Conservation (phyloP, 53 echinoderm and acorn worm genomes). For the Crossaster papposus region DNA sequence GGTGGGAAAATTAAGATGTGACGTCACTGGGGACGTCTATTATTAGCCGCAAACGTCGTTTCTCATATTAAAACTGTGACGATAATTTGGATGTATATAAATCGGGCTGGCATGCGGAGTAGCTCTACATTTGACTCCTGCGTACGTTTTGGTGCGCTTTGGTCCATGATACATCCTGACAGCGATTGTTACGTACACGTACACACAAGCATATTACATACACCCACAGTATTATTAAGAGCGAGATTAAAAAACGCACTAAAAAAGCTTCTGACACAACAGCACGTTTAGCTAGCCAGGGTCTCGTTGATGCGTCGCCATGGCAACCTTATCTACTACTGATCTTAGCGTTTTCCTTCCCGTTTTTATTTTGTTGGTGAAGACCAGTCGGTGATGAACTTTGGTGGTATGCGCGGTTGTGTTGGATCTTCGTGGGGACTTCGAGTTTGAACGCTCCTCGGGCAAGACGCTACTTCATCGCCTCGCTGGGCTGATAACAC, state of each 20-base stretch:
- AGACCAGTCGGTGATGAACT: conserved; percentile 49
- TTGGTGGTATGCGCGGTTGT: conserved; percentile 35
- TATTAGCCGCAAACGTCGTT: conserved; percentile 50
- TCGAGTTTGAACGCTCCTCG: background rate
- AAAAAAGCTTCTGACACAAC: background rate
- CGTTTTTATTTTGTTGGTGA: conserved; percentile 38
- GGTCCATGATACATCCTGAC: conserved; percentile 30
- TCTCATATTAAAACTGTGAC: conserved; percentile 51
- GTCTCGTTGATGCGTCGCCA: conserved; percentile 50
- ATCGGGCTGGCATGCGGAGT: conserved; percentile 20
- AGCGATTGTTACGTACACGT: background rate
- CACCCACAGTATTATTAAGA: background rate
- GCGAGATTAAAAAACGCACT: background rate
- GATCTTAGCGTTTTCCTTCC: conserved; percentile 31
- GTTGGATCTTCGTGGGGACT: conserved; percentile 27
- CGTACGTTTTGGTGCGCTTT: conserved; percentile 11
- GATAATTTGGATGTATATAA: conserved; percentile 60
- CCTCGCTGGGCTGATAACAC: background rate
- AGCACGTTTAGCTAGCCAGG: conserved; percentile 33
- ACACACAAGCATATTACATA: conserved; percentile 9
- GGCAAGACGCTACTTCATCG: background rate
- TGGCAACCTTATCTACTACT: conserved; percentile 56
- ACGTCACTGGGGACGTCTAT: conserved; percentile 45
- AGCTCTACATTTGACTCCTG: conserved; percentile 39
- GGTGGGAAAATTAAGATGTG: conserved; percentile 31